phyloP scores from a whole-genome alignment of 2,113 vertebrate genomes.

The Elanoides forficatus region DNA sequence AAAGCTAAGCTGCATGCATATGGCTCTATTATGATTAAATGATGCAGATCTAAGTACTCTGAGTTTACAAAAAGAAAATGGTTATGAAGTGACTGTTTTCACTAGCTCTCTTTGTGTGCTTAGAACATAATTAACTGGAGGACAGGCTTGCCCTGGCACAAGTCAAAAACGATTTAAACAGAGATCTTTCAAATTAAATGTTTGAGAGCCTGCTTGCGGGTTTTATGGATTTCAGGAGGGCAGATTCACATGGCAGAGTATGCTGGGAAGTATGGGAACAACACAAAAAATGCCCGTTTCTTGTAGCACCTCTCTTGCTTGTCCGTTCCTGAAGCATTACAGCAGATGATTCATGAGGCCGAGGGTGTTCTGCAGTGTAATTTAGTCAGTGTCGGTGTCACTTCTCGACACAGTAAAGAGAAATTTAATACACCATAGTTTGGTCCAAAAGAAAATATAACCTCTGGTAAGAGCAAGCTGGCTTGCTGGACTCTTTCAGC shows the following conservation, averaged over 20 bases:
- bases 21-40: slow-evolving; percentile 54
- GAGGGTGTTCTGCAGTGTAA: not conserved
- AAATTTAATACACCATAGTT: not conserved
- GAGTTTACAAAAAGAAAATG: slow-evolving; percentile 60
- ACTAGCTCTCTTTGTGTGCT: slow-evolving; percentile 34
- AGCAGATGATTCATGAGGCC: not conserved
- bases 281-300: not conserved
- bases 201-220: slow-evolving; percentile 14
- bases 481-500: not conserved
- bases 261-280: not conserved
- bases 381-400: not conserved
- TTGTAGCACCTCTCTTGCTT: not conserved
- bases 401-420: not conserved
- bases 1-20: slow-evolving; percentile 41
- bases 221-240: slow-evolving; percentile 42
- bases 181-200: slow-evolving; percentile 60
- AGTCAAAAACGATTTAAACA: slow-evolving; percentile 20
- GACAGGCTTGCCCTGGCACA: slow-evolving; percentile 40
- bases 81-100: slow-evolving; percentile 56
- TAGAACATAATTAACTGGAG: slow-evolving; percentile 52
- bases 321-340: not conserved
- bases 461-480: not conserved
- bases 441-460: not conserved
- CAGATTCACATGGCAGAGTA: slow-evolving; percentile 42
- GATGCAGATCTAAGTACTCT: slow-evolving; percentile 44